Conservation (phyloP, 2,888 invertebrate species). For the Romanomermis culicivorax region DNA sequence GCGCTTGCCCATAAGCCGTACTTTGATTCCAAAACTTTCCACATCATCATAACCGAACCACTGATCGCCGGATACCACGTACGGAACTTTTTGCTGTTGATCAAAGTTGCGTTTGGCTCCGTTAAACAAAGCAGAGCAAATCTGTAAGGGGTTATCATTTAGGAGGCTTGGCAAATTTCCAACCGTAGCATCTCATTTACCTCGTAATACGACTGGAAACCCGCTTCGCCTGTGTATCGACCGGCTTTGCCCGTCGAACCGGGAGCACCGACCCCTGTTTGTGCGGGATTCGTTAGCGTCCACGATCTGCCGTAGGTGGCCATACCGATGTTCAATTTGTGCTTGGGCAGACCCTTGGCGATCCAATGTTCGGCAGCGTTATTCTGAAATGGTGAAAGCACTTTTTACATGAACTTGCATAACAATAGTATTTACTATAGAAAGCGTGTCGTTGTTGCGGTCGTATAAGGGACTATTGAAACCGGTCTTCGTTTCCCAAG, state of each 20-base stretch:
- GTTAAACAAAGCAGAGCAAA: neutral
- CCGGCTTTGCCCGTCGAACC: slow-evolving; percentile 1
- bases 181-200: slow-evolving; percentile 47
- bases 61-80: slow-evolving; percentile 49
- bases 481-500: slow-evolving; percentile 8
- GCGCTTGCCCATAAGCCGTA: no score
- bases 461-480: slow-evolving; percentile 5
- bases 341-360: slow-evolving; percentile 21
- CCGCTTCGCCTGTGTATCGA: slow-evolving; percentile 63
- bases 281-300: slow-evolving; percentile 16
- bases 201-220: slow-evolving; percentile 80
- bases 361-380: slow-evolving; percentile 57
- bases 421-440: neutral
- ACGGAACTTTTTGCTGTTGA: slow-evolving; percentile 49
- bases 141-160: no score
- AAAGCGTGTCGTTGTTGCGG: neutral
- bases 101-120: neutral
- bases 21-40: slow-evolving; percentile 58
- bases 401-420: neutral
- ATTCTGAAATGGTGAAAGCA: slow-evolving; percentile 39
- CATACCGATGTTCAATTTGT: slow-evolving; percentile 22
- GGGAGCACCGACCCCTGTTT: slow-evolving; percentile 12
- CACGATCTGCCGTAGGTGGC: slow-evolving; percentile 23
- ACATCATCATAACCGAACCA: slow-evolving; percentile 84
- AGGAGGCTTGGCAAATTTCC: no score